Base-by-base conservation (phyloP, 2,797 vertebrate species). In the Phrynocephalus vlangalii region DNA sequence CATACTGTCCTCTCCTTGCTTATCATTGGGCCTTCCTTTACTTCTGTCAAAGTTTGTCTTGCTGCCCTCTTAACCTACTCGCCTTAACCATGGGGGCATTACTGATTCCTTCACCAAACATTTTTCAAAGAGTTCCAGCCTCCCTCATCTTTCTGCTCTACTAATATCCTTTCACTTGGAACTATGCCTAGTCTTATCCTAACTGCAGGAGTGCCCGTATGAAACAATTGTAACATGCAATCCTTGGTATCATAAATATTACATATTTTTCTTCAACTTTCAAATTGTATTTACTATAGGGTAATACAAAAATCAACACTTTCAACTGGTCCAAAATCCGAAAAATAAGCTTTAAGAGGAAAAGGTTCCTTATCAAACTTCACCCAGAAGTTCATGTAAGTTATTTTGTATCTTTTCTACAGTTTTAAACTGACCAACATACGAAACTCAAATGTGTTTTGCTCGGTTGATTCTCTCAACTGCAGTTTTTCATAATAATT, bases 241-340 rank as follows among this genome's bases (percentile, higher is more conserved):
- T 52, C 52, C 11, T 52, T 52, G 52, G 63, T 89, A 71, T 20
- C 50, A 4, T 22, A 10, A 33, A 15, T 52, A 79, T 66, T 81
- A 73, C 30, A 71, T 38, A 76, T 11, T 24, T 44, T 26, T 75
- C 79, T 1, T 80, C 73, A 38, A 1, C 5, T 44, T 84, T 85
- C 28, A 0, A 93, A 91, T 66, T 56, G 0, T 9, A 90, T 93
- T 88, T 30, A 66, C 93, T 95, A 87, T 82, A 99, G 99, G 98
- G 98, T 73, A 96, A 96, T 95, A 99, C 98, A 38, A 99, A 98
- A 95, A 99, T 99, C 90, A 99, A 99, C 84, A 99, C 99, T 6
- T 99, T 99, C 92, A 99, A 99, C 90, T 99, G 99, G 99, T 99
- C 99, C n/a, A 99, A 99, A 96, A 98, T 99, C 94, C 98, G 99